These are phyloP conservation scores for Pandion haliaetus DNA, from an alignment of 2,113 vertebrate genomes.

Conservation along the genomic window DNA sequence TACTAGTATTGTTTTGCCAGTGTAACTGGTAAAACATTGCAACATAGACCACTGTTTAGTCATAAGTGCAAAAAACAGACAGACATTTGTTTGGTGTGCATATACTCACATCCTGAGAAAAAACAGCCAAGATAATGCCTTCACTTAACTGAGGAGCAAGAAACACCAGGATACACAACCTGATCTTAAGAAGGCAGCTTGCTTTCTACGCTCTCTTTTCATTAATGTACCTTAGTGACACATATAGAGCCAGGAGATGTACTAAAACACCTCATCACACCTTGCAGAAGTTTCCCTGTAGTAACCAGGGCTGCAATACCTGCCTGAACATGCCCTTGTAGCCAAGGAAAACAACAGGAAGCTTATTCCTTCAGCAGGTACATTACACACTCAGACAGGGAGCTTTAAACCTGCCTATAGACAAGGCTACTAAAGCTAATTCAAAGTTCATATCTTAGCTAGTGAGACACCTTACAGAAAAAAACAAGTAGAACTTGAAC, in stretches of 20 bases:
- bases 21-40: background rate
- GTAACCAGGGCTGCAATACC: background rate
- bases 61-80: background rate
- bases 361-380: background rate
- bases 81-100: fast-evolving
- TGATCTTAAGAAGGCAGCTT: background rate
- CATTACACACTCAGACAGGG: background rate
- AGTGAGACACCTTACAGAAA: fast-evolving
- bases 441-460: fast-evolving
- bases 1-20: background rate
- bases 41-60: background rate
- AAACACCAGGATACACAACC: background rate
- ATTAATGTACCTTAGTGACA: fast-evolving
- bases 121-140: background rate
- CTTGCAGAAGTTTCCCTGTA: background rate
- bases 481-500: background rate
- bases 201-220: background rate
- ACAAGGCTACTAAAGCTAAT: background rate
- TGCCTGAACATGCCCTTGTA: background rate
- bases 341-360: background rate
- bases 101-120: background rate
- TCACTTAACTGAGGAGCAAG: background rate
- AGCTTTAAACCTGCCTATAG: background rate
- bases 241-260: background rate
- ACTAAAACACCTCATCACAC: background rate